phyloP scores from a whole-genome alignment of 2,797 vertebrate species.

The Gobionotothen gibberifrons region DNA sequence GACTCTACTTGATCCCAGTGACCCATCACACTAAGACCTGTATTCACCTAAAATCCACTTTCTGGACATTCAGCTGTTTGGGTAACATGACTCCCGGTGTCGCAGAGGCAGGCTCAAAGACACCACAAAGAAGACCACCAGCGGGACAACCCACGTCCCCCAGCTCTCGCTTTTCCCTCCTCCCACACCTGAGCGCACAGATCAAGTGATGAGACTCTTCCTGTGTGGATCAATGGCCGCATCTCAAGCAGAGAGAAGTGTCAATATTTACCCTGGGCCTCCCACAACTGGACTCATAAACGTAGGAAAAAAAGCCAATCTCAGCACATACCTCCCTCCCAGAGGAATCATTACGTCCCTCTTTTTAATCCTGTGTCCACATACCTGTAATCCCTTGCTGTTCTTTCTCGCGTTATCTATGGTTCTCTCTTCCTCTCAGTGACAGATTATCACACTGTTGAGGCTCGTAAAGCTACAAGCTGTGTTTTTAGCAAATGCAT shows the following conservation, averaged over 20 bases:
- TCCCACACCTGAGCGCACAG: constrained; percentile 82
- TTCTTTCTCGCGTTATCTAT: constrained; percentile 56
- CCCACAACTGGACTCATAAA: constrained; percentile 79
- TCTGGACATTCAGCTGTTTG: constrained; percentile 41
- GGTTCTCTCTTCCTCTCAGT: constrained; percentile 39
- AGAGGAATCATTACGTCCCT: constrained; percentile 78
- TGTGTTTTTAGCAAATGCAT: constrained; percentile 39
- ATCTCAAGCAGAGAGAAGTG: constrained; percentile 74
- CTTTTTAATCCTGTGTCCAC: constrained; percentile 77
- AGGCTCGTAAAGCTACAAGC: constrained; percentile 49
- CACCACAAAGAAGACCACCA: constrained; percentile 73
- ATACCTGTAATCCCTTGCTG: constrained; percentile 74
- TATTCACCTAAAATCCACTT: constrained; percentile 58
- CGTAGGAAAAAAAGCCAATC: constrained; percentile 74
- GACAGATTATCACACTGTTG: constrained; percentile 65
- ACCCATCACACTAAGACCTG: constrained; percentile 47
- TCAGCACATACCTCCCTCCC: constrained; percentile 81
- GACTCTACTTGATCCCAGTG: constrained; percentile 62
- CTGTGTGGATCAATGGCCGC: constrained; percentile 73
- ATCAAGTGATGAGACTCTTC: constrained; percentile 80
- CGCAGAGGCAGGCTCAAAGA: constrained; percentile 46
- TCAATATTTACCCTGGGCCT: constrained; percentile 85
- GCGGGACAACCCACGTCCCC: constrained; percentile 49
- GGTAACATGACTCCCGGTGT: constrained; percentile 75
- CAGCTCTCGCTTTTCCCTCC: constrained; percentile 64